Conservation (phyloP, 1,140 invertebrate genomes). For the Cepaea nemoralis region DNA sequence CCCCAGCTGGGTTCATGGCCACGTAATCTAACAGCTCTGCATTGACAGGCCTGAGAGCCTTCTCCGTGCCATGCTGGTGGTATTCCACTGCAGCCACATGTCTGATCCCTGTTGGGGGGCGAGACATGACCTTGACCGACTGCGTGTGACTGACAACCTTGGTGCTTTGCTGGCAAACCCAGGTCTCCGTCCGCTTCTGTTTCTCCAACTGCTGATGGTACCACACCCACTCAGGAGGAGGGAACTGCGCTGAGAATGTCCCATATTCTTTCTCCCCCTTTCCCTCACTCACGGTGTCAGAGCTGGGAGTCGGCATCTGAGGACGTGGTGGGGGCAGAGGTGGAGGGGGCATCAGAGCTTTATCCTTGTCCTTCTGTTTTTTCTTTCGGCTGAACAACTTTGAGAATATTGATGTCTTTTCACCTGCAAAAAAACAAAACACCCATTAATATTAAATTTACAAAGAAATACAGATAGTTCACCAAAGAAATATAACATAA, state of each 20-base stretch:
- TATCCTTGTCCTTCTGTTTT: slow-evolving; percentile 70
- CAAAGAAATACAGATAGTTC: too few relatives aligned
- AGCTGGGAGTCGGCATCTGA: slow-evolving; percentile 10
- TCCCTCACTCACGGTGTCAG: slow-evolving; percentile 34
- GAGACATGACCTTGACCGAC: slow-evolving; percentile 1
- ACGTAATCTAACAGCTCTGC: neutral
- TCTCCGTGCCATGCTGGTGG: neutral
- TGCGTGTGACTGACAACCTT: slow-evolving; percentile 50
- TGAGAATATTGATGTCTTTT: slow-evolving; percentile 89
- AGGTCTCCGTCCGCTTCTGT: slow-evolving; percentile 60
- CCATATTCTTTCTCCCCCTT: slow-evolving; percentile 74
- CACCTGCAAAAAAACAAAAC: slow-evolving; percentile 76
- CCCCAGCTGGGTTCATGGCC: neutral
- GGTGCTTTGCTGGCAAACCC: slow-evolving; percentile 55
- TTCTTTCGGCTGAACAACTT: slow-evolving; percentile 88
- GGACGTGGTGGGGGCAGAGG: neutral
- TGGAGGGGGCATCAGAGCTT: slow-evolving; percentile 34
- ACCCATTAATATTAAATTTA: too few relatives aligned
- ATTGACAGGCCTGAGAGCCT: neutral
- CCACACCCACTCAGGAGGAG: slow-evolving; percentile 85
- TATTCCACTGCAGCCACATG: slow-evolving; percentile 3
- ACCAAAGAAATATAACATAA: too few relatives aligned
- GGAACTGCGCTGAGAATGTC: slow-evolving; percentile 91
- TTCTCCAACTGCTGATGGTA: slow-evolving; percentile 67
- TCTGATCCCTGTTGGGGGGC: slow-evolving; percentile 18